Percentiles rank a stretch among this genome's conserved stretches.
phyloP scores from a whole-genome alignment of 1,140 invertebrate species.

The Popillia japonica region DNA sequence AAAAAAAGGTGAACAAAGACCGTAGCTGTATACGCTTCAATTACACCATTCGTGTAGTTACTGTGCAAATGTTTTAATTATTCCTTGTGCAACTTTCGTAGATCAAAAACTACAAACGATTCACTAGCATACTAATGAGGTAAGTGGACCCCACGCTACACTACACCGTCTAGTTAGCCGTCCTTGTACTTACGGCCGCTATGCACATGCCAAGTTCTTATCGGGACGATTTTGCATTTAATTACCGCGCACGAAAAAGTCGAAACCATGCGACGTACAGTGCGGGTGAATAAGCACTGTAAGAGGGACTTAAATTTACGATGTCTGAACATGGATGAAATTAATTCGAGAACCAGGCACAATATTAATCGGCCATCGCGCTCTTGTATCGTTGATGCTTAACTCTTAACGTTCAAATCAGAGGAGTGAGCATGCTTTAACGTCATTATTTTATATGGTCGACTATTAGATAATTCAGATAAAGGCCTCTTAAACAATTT shows the following conservation, averaged over 20 bases:
- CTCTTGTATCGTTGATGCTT: neutral
- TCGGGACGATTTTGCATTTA: conserved; percentile 14
- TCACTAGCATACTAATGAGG: conserved; percentile 7
- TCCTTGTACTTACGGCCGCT: neutral
- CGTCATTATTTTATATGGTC: too few relatives aligned
- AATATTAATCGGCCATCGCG: conserved; percentile 15
- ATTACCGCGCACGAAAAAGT: conserved; percentile 2
- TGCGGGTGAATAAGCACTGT: neutral
- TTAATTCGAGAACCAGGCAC: conserved; percentile 1
- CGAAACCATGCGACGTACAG: neutral
- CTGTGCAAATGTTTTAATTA: conserved; percentile 23
- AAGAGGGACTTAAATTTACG: conserved; percentile 5
- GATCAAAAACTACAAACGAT: conserved; percentile 32
- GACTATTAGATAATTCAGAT: too few relatives aligned
- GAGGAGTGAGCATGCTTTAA: too few relatives aligned
- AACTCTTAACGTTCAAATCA: too few relatives aligned
- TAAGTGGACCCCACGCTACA: neutral
- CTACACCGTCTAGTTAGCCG: neutral
- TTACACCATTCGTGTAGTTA: neutral
- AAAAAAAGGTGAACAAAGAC: neutral
- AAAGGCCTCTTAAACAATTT: too few relatives aligned
- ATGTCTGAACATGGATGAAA: neutral
- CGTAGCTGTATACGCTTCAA: neutral
- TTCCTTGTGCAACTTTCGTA: neutral
- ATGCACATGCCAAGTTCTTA: neutral